Conservation (phyloP, 2,797 vertebrate species). For the Amniataba percoides region DNA sequence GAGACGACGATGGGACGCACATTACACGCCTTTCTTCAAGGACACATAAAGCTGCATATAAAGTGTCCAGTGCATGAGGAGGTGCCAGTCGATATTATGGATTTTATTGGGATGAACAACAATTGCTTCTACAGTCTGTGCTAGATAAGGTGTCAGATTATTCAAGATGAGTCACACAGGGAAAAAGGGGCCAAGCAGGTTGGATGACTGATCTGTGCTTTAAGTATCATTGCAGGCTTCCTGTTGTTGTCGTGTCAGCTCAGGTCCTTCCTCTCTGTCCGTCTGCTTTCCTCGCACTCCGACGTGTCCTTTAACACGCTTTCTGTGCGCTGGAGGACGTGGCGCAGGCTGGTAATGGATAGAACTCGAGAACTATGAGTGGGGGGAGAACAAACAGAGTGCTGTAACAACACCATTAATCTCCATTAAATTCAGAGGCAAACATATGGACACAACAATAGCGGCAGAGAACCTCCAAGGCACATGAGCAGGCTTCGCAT, state of each 20-base stretch:
- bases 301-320: slow-evolving; percentile 2
- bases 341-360: slow-evolving; percentile 27
- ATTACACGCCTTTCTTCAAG: slow-evolving; percentile 1
- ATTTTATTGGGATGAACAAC: slow-evolving; percentile 31
- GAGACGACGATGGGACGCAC: background rate
- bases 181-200: slow-evolving; percentile 8
- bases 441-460: slow-evolving; percentile 39
- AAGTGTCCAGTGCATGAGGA: background rate
- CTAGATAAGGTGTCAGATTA: slow-evolving; percentile 21
- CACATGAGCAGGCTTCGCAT: slow-evolving; percentile 21
- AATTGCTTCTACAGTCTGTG: slow-evolving; percentile 12
- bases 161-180: slow-evolving; percentile 38
- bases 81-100: background rate
- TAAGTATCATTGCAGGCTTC: slow-evolving; percentile 11
- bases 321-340: slow-evolving; percentile 8
- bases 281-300: slow-evolving; percentile 36
- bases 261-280: slow-evolving; percentile 19
- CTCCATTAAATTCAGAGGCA: slow-evolving; percentile 62
- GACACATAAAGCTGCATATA: background rate
- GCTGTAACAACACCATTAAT: slow-evolving; percentile 46
- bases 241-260: slow-evolving; percentile 25
- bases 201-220: slow-evolving; percentile 30
- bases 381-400: background rate
- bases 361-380: slow-evolving; percentile 12
- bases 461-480: slow-evolving; percentile 27